phyloP scores from a whole-genome alignment of 1,140 invertebrate genomes.

The Pachypeltis micranthus region DNA sequence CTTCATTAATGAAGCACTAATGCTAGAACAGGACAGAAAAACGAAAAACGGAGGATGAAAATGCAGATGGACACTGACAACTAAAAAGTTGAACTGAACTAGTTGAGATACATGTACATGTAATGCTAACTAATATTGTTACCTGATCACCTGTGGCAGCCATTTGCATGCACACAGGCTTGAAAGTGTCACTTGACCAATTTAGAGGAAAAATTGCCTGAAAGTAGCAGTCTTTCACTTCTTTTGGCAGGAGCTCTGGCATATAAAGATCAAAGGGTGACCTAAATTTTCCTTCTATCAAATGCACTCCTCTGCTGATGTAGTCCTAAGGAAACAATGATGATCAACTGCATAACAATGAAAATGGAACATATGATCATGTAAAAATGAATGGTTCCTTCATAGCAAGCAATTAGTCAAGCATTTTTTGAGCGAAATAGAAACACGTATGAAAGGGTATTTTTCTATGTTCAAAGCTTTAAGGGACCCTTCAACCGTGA shows the following conservation, averaged over 20 bases:
- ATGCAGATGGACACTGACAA: too few relatives aligned
- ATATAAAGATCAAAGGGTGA: constrained; percentile 71
- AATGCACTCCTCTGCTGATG: constrained; percentile 55
- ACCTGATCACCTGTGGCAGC: constrained; percentile 98
- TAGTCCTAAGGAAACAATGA: constrained; percentile 47
- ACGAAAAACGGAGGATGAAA: too few relatives aligned
- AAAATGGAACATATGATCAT: neutral
- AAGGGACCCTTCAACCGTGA: neutral
- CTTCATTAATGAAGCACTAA: too few relatives aligned
- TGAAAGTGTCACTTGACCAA: constrained; percentile 56
- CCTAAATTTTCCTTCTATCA: constrained; percentile 77
- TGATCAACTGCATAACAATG: neutral
- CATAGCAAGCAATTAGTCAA: neutral
- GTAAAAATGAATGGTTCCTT: neutral
- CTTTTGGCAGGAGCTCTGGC: constrained; percentile 75
- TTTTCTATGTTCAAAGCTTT: neutral
- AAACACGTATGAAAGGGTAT: neutral
- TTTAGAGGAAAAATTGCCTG: constrained; percentile 72
- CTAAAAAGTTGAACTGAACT: too few relatives aligned
- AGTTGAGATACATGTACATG: too few relatives aligned
- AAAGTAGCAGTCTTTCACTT: constrained; percentile 68
- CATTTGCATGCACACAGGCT: constrained; percentile 84
- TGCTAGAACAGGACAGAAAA: too few relatives aligned
- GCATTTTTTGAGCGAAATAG: neutral
- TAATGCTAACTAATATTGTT: too few relatives aligned